Evolutionary conservation across 2,113 vertebrate species (phyloP).

Genomic region (Tragulus kanchil): DNA sequence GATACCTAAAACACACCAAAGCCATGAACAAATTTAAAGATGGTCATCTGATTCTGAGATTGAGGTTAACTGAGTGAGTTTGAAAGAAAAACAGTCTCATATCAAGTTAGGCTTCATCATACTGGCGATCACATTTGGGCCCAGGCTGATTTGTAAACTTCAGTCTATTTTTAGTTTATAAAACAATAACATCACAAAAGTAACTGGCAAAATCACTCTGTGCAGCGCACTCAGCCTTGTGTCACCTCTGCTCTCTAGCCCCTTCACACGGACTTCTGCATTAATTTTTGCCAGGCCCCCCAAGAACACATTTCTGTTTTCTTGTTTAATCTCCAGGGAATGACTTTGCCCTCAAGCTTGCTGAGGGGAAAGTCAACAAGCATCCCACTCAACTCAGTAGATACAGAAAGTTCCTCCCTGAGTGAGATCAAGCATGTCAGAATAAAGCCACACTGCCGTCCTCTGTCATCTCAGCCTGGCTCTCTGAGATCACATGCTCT

Average conservation of each 20-base stretch:
- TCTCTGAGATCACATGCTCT: background rate
- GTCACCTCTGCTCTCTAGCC: background rate
- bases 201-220: background rate
- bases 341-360: background rate
- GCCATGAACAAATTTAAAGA: conserved; percentile 7
- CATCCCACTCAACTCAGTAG: background rate
- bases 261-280: background rate
- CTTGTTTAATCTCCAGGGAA: background rate
- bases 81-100: background rate
- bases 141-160: background rate
- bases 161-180: background rate
- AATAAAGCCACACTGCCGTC: background rate
- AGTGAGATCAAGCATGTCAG: background rate
- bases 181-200: background rate
- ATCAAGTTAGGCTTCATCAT: background rate
- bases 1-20: conserved; percentile 10
- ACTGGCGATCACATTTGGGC: background rate
- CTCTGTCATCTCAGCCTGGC: background rate
- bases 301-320: background rate
- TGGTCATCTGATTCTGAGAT: conserved; percentile 12
- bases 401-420: background rate
- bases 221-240: background rate
- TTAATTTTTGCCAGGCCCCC: background rate
- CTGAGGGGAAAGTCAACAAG: too few species aligned
- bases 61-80: background rate